Evolutionary conservation across 2,797 vertebrate species (phyloP), one percentile per base, ranked within the genome.

Genomic region (Enteromius fasciolatus): DNA sequence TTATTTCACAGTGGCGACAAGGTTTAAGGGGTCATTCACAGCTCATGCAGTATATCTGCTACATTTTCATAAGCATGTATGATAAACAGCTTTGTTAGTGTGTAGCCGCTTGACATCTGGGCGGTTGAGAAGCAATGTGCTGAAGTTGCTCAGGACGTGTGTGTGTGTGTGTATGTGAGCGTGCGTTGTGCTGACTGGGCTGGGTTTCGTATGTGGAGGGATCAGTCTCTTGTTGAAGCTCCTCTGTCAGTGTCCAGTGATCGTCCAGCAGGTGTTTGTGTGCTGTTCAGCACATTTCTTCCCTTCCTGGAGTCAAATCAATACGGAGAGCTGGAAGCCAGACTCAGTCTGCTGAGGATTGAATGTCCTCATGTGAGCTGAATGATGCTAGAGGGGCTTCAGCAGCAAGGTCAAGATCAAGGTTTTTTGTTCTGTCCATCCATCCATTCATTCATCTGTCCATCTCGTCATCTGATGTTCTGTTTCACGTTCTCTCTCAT

Each of bases 221-320:
- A 33, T 36, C 76, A 36, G 48, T 59, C 63, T 61, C 61, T 28
- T 76, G 18, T 57, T 48, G 33, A 76, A 67, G 74, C 63, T 68
- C 20, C 36, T 70, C 82, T 74, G 82, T 75, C 69, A 68, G 44
- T 80, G 82, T 84, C 69, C 36, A 46, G 69, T 54, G 59, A 64
- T 64, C 69, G 20, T 77, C 73, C 61, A 64, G 84, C 72, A 80
- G 84, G 81, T 83, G 77, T 86, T 68, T 81, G 69, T 74, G 80
- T 63, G 63, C 50, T 59, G 39, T 77, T 86, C 85, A 86, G 82
- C 85, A 86, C 59, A 76, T 84, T 86, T 83, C 59, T 83, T 68
- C 77, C 66, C 41, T 73, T 69, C 68, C 84, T 23, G 20, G 80
- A 74, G 73, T 74, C 61, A 78, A 70, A 83, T 86, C 85, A 57